phyloP scores from a whole-genome alignment of 1,140 invertebrate species.

The Heliconius melpomene region DNA sequence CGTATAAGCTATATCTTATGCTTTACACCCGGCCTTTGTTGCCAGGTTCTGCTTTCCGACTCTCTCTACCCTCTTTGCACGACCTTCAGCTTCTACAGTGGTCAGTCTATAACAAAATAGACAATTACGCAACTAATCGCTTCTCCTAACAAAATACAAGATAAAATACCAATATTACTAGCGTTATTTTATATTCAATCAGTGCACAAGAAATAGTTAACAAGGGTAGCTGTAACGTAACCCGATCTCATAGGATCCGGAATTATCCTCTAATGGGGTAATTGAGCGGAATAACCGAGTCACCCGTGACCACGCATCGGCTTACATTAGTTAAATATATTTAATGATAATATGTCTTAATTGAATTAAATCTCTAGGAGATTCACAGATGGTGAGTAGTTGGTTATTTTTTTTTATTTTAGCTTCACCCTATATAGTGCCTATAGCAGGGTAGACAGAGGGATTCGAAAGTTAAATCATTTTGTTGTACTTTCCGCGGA shows the following conservation, averaged over 20 bases:
- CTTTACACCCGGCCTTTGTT: too few species aligned
- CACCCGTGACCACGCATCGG: slow-evolving; percentile 38
- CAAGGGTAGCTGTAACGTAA: slow-evolving; percentile 44
- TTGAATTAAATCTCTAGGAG: slow-evolving; percentile 38
- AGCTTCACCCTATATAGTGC: too few species aligned
- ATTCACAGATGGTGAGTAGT: neutral
- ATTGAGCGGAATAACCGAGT: slow-evolving; percentile 57
- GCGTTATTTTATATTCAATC: neutral
- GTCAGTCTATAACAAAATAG: too few species aligned
- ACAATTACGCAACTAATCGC: too few species aligned
- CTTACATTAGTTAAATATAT: slow-evolving; percentile 30
- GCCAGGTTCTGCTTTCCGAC: too few species aligned
- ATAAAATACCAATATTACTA: neutral
- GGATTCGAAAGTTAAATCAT: too few species aligned
- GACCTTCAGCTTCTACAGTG: too few species aligned
- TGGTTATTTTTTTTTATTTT: too few species aligned
- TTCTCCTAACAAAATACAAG: neutral
- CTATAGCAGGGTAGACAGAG: too few species aligned
- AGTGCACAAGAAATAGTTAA: slow-evolving; percentile 10
- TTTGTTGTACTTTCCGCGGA: too few species aligned
- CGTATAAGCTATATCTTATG: too few species aligned
- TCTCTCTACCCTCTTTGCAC: too few species aligned
- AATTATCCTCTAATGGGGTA: slow-evolving; percentile 51
- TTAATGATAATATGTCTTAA: slow-evolving; percentile 21
- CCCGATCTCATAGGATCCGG: slow-evolving; percentile 41